Evolutionary conservation across 2,888 invertebrate species (phyloP), one percentile per base, ranked within the genome.

Genomic region (Cistogaster globosa): DNA sequence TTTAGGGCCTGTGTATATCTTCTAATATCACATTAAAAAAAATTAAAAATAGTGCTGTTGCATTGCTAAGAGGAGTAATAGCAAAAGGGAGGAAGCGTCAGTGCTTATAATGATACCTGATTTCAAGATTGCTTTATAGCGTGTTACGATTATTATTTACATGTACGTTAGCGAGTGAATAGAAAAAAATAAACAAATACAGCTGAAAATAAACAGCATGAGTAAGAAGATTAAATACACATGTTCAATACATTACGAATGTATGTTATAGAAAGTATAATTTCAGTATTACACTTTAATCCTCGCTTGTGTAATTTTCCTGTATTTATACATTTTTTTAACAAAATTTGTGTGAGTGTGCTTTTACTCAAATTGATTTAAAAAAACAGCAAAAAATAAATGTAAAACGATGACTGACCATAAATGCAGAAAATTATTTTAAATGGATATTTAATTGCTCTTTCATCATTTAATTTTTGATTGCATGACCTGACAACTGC

Each of bases 391-490:
- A 57, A 51, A 14, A 58, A 36, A 48, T 5, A 42, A 18, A 32
- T 36, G 14, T 16, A 36, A 55, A 62, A 58, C 20, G 42, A 32
- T 53, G 36, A 36, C 60, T 51, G 51, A 53, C 20, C n/a, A 7
- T 9, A 53, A 53, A 53, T 53, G 20, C n/a, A 63, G 7, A 63
- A 74, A 68, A 75, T 63, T 14, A 71, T 62, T 75, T 77, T 77
- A 53, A 75, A 83, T 78, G 69, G 63, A 20, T 38, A 63, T 84
- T 84, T 84, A 79, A 84, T 79, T 84, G 84, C 65, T 71, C 69
- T 79, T 79, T 75, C 74, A 75, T 69, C 75, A 69, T 58, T 69
- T 75, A 83, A 75, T 75, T 75, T 45, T 65, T 84, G 79, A 84
- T 79, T 75, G 65, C 65, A 77, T 83, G 76, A 77, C 53, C 45